phyloP scores from a whole-genome alignment of 2,113 vertebrate genomes.

The Pseudopipra pipra region DNA sequence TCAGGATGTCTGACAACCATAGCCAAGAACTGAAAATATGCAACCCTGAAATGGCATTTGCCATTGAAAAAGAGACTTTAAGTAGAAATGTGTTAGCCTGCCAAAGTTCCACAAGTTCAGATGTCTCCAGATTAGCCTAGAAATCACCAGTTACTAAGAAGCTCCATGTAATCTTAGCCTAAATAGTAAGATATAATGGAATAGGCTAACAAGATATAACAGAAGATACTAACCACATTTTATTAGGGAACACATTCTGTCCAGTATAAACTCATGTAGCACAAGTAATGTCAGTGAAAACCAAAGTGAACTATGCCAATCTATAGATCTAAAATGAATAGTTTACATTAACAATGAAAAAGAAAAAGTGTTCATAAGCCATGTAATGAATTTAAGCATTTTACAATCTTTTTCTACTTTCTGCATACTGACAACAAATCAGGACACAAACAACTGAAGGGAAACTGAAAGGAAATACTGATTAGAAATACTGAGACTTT shows the following conservation, averaged over 20 bases:
- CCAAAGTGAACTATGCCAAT: not conserved
- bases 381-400: not conserved
- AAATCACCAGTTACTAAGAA: not conserved
- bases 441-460: not conserved
- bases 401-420: not conserved
- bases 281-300: not conserved
- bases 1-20: not conserved
- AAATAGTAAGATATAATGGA: not conserved
- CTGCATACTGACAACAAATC: not conserved
- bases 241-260: not conserved
- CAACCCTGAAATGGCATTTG: not conserved
- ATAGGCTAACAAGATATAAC: not conserved
- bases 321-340: not conserved
- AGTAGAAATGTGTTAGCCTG: not conserved
- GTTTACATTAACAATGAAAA: not conserved
- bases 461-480: not conserved
- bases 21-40: not conserved
- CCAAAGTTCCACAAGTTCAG: not conserved
- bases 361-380: not conserved
- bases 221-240: not conserved
- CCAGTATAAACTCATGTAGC: not conserved
- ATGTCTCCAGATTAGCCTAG: not conserved
- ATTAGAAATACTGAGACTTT: not conserved
- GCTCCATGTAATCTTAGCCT: not conserved
- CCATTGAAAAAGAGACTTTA: not conserved